Base-by-base conservation (phyloP, 2,113 vertebrate species). In the Megalops atlanticus region DNA sequence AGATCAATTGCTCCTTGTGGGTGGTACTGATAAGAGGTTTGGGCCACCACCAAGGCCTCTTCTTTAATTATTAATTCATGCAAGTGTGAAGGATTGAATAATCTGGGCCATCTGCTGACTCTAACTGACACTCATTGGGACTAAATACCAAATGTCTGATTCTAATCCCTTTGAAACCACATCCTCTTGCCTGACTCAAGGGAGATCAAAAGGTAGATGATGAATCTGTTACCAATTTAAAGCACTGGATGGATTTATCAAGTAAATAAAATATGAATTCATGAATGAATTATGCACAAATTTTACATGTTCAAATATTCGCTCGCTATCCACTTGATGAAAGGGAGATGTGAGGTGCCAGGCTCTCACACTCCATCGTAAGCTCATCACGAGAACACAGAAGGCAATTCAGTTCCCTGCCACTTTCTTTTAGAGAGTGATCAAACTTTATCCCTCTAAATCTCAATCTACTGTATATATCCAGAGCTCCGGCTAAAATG, bases 251-350 rank as follows among this genome's bases (percentile, higher is more conserved):
- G 64, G 45, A 82, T 78, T 79, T 81, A 82, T 82, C 73, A 79
- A 38, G 77, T 84, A 82, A 79, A 84, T 84, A 79, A 82, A 82
- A 84, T 76, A 79, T 76, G 76, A 76, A 84, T 80, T 78, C 75
- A 82, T 84, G 71, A 81, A 84, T 78, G 75, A 84, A 68, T 52
- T 69, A 81, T 80, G 33, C 47, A 39, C 47, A 78, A 40, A 69
- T 81, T 81, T 77, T 40, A 68, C 74, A 81, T 45, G 80, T 84
- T 79, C 43, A 82, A 76, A 82, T 36, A 82, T 54, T 47, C 21
- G 38, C 77, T 11, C 47, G 45, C 38, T 81, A 31, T 52, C 33
- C 33, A 33, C 33, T 43, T 74, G 80, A 84, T 84, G 41, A 84
- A 84, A 84, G 73, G 58, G 45, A 77, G 36, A 38, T 43, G 41